phyloP scores from a whole-genome alignment of 2,888 invertebrate genomes.

The Sinelater perroti region DNA sequence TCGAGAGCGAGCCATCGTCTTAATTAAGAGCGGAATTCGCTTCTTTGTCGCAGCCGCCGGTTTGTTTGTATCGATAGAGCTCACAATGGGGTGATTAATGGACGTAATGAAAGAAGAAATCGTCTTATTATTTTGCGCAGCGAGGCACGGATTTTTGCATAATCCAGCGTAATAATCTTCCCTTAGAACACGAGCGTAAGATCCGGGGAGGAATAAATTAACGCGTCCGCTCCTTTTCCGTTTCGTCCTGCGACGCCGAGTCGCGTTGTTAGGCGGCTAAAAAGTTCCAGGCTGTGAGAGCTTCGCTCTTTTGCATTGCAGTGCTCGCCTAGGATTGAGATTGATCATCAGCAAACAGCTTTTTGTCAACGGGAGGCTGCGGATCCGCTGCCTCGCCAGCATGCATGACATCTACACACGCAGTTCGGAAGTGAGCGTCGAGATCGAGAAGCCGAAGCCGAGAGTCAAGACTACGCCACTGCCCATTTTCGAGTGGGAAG shows the following conservation, averaged over 20 bases:
- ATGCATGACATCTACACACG: slow-evolving; percentile 73
- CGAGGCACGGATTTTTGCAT: too few species aligned
- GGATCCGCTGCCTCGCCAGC: slow-evolving; percentile 72
- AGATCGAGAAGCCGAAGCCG: slow-evolving; percentile 61
- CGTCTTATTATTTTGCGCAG: too few species aligned
- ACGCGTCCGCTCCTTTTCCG: too few species aligned
- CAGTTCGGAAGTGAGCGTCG: slow-evolving; percentile 72
- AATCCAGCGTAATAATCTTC: too few species aligned
- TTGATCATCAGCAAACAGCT: slow-evolving; percentile 52
- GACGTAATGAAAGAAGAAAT: slow-evolving; percentile 2
- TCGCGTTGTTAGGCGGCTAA: too few species aligned
- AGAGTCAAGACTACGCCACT: slow-evolving; percentile 30
- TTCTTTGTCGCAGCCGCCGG: slow-evolving; percentile 6
- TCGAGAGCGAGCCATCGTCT: slow-evolving; percentile 7
- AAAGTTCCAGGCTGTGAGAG: too few species aligned
- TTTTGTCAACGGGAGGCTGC: slow-evolving; percentile 54
- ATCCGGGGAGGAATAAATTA: too few species aligned
- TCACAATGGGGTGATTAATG: slow-evolving; percentile 10
- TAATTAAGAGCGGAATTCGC: slow-evolving; percentile 7
- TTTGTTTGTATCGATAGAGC: slow-evolving; percentile 8
- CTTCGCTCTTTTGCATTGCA: slow-evolving; percentile 43
- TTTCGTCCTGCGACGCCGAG: too few species aligned
- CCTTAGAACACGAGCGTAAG: too few species aligned
- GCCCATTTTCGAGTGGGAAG: slow-evolving; percentile 35
- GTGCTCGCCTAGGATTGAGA: slow-evolving; percentile 53